phyloP scores from a whole-genome alignment of 2,113 vertebrate species.

The Murina feae region DNA sequence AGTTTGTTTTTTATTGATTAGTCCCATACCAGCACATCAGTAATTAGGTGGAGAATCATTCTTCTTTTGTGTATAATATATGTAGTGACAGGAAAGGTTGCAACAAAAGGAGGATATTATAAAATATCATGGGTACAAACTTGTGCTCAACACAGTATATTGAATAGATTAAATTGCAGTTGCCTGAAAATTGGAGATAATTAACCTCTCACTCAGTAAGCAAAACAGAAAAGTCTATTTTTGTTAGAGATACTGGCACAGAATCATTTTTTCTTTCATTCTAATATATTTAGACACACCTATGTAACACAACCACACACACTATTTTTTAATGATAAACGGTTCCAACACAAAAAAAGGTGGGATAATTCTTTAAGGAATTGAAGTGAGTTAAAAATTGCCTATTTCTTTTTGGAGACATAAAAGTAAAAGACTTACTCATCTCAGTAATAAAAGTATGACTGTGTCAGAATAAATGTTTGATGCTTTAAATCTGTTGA shows the following conservation, averaged over 20 bases:
- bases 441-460: slow-evolving; percentile 1
- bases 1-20: background rate
- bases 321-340: background rate
- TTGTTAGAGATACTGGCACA: background rate
- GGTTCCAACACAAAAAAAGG: background rate
- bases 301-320: background rate
- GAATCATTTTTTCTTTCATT: background rate
- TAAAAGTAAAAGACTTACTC: slow-evolving; percentile 12
- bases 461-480: slow-evolving; percentile 14
- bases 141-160: background rate
- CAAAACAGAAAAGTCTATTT: background rate
- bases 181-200: background rate
- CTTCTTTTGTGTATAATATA: background rate
- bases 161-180: background rate
- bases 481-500: slow-evolving; percentile 23
- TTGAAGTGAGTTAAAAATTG: background rate
- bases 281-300: background rate
- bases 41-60: background rate
- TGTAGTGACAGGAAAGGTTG: background rate
- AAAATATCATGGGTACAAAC: background rate
- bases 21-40: background rate
- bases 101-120: background rate
- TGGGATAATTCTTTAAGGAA: background rate
- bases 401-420: background rate
- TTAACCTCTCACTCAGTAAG: background rate